Conservation (phyloP, 1,140 invertebrate species). For the Caerostris extrusa region DNA sequence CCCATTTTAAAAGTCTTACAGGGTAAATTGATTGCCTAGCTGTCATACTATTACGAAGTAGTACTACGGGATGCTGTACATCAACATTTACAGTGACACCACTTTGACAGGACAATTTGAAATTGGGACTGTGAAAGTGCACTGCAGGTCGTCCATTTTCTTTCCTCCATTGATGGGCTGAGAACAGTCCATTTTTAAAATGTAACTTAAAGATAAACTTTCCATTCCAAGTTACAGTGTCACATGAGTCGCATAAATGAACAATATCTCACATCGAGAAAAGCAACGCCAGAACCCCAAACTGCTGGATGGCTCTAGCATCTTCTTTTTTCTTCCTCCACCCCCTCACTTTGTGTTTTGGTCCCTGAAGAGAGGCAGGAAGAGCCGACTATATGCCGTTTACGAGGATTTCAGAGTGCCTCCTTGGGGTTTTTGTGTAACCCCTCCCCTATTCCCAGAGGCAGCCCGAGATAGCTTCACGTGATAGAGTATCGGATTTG, state of each 20-base stretch:
- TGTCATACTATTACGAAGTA: no score
- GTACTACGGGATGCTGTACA: no score
- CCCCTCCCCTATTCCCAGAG: background rate
- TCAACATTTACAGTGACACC: background rate
- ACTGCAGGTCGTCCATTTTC: background rate
- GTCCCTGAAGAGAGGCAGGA: background rate
- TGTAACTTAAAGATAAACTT: conserved; percentile 40
- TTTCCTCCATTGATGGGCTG: background rate
- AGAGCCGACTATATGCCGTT: conserved; percentile 16
- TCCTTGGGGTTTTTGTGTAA: conserved; percentile 31
- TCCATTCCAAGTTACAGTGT: conserved; percentile 37
- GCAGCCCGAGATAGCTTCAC: background rate
- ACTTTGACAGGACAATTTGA: background rate
- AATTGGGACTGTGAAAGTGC: background rate
- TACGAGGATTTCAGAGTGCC: conserved; percentile 26
- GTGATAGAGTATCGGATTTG: conserved; percentile 58
- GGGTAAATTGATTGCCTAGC: no score
- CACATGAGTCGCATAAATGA: conserved; percentile 46
- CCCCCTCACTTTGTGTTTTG: background rate
- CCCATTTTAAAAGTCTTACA: background rate
- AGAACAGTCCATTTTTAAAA: conserved; percentile 7
- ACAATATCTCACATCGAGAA: conserved; percentile 18
- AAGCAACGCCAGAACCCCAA: background rate
- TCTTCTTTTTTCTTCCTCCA: background rate
- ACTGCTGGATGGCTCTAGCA: background rate